Evolutionary conservation across 2,113 vertebrate species (phyloP).

Genomic region (Hippocampus zosterae): DNA sequence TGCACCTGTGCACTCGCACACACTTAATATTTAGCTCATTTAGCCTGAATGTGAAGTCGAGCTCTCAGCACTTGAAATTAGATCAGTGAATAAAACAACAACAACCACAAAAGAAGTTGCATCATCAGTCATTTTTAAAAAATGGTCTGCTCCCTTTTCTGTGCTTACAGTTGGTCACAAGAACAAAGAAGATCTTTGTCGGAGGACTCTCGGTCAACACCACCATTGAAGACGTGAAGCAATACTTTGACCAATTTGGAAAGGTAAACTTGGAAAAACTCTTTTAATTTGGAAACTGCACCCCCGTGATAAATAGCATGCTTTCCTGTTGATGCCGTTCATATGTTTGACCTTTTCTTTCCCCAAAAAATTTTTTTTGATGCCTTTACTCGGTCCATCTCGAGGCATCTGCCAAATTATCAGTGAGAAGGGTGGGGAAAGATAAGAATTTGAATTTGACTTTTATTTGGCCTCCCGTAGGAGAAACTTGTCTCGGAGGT

Average conservation of each 20-base stretch:
- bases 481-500: too few relatives aligned
- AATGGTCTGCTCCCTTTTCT: slow-evolving; percentile 28
- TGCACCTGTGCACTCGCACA: background rate
- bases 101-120: background rate
- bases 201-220: slow-evolving; percentile 94
- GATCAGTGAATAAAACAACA: background rate
- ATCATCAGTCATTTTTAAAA: slow-evolving; percentile 36
- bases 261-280: slow-evolving; percentile 77
- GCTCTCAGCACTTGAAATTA: slow-evolving; percentile 19
- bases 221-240: slow-evolving; percentile 93
- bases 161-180: slow-evolving; percentile 87
- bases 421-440: background rate
- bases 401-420: background rate
- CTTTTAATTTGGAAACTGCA: slow-evolving; percentile 1
- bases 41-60: slow-evolving; percentile 16
- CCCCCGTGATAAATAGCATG: slow-evolving; percentile 25
- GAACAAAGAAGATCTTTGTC: slow-evolving; percentile 98
- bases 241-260: slow-evolving; percentile 95
- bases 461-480: too few relatives aligned
- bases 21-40: slow-evolving; percentile 4
- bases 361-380: background rate
- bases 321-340: background rate
- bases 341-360: background rate
- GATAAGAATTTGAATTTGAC: too few relatives aligned
- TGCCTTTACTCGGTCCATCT: background rate